A percentile compares a stretch with the other conserved stretches of the same genome.
phyloP scores from a whole-genome alignment of 2,888 invertebrate species.

The Eupithecia inturbata region DNA sequence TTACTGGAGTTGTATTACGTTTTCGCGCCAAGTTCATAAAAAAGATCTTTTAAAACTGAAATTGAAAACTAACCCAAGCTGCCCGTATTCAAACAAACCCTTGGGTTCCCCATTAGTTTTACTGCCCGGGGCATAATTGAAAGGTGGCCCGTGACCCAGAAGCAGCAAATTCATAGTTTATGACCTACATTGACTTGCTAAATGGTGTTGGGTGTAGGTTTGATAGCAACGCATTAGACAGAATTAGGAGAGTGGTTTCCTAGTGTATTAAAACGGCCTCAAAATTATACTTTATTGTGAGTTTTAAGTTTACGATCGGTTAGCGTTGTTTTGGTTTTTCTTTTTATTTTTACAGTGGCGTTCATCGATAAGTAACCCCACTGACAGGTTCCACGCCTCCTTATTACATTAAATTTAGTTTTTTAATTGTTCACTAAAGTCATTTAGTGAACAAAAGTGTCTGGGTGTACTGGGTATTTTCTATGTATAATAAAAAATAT shows the following conservation, averaged over 20 bases:
- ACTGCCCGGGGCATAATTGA: slow-evolving; percentile 40
- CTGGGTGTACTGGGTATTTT: too few species aligned
- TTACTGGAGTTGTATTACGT: too few species aligned
- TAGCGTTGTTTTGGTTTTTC: not conserved
- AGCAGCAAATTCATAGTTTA: slow-evolving; percentile 42
- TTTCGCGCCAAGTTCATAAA: not conserved
- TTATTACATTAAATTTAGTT: too few species aligned
- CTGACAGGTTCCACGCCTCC: too few species aligned
- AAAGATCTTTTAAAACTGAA: not conserved
- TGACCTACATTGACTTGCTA: slow-evolving; percentile 41
- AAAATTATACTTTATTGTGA: not conserved
- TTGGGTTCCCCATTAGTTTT: slow-evolving; percentile 36
- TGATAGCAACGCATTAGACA: slow-evolving; percentile 19
- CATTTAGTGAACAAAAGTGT: too few species aligned
- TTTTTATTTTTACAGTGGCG: not conserved
- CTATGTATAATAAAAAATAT: too few species aligned
- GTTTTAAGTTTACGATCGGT: not conserved
- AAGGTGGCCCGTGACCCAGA: slow-evolving; percentile 39
- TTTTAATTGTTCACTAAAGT: too few species aligned
- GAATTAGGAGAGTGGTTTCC: slow-evolving; percentile 18
- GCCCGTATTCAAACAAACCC: slow-evolving; percentile 12
- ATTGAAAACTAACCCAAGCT: slow-evolving; percentile 14
- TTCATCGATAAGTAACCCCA: too few species aligned
- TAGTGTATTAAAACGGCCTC: slow-evolving; percentile 15
- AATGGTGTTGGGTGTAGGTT: slow-evolving; percentile 27